These are phyloP conservation scores for Clytia hemisphaerica DNA, from an alignment of 30 jellyfish, hydroid and myxozoan species.

Conservation along the genomic window DNA sequence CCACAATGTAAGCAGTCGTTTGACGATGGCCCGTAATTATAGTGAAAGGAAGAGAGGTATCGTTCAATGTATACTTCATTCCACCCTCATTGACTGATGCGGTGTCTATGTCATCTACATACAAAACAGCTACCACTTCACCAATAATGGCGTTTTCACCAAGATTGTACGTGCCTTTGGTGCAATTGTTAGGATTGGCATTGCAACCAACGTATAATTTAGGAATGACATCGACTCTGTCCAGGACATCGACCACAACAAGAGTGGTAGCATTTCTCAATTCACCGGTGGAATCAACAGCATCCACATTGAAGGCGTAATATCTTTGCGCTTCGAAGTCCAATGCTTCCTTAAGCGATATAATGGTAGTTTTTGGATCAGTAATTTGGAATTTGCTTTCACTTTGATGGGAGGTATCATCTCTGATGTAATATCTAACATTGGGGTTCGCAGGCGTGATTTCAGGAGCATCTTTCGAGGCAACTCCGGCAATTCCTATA, in stretches of 20 bases:
- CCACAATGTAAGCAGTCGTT: conserved; percentile 2
- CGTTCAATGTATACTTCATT: neutral
- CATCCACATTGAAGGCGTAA: conserved; percentile 5
- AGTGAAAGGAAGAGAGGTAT: conserved; percentile 2
- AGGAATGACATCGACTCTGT: conserved; percentile 19
- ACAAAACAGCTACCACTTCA: conserved; percentile 16
- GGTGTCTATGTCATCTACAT: conserved; percentile 19
- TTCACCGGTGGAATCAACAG: conserved; percentile 12
- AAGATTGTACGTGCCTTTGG: neutral
- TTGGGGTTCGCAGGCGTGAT: neutral
- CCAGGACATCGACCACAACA: conserved; percentile 20
- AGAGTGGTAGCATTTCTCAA: neutral
- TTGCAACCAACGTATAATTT: neutral
- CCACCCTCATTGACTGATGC: neutral
- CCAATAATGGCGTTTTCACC: conserved; percentile 22
- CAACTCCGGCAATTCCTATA: too few relatives aligned
- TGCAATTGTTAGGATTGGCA: neutral
- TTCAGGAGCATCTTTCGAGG: neutral
- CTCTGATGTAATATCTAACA: neutral
- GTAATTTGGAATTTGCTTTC: conserved; percentile 7
- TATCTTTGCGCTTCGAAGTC: conserved; percentile 2
- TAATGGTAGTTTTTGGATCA: conserved; percentile 2
- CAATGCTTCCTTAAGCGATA: conserved; percentile 1
- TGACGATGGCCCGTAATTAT: neutral
- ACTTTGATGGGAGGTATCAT: neutral